Percentiles rank a stretch among this genome's conserved stretches.
Evolutionary conservation across 2,888 invertebrate species (phyloP).

Genomic region (Melangyna quadrimaculata): DNA sequence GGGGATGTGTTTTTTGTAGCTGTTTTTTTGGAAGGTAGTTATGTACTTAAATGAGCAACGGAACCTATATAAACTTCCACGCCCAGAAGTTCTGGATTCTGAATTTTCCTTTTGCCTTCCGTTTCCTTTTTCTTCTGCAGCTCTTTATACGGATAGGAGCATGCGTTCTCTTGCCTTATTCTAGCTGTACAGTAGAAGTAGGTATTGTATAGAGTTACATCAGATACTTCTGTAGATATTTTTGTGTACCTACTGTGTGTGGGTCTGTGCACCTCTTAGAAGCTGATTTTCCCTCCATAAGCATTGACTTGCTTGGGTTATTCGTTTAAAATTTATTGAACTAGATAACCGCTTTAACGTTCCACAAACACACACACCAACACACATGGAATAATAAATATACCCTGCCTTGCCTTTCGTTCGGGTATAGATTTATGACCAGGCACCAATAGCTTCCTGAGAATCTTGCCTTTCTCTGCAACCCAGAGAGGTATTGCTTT

Average conservation of each 20-base stretch:
- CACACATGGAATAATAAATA: slow-evolving; percentile 51
- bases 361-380: slow-evolving; percentile 26
- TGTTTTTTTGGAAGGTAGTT: background rate
- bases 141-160: slow-evolving; percentile 50
- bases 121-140: slow-evolving; percentile 52
- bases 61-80: slow-evolving; percentile 70
- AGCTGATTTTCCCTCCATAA: slow-evolving; percentile 20
- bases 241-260: slow-evolving; percentile 31
- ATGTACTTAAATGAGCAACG: slow-evolving; percentile 33
- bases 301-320: slow-evolving; percentile 60
- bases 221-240: slow-evolving; percentile 33
- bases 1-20: slow-evolving; percentile 3
- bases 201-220: background rate
- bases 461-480: slow-evolving; percentile 45
- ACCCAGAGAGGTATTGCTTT: background rate
- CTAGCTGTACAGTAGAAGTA: no score
- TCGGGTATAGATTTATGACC: slow-evolving; percentile 60
- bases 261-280: slow-evolving; percentile 44
- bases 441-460: slow-evolving; percentile 63
- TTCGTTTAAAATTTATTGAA: slow-evolving; percentile 67
- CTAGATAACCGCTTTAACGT: slow-evolving; percentile 65
- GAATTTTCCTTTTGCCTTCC: slow-evolving; percentile 21
- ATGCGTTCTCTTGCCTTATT: slow-evolving; percentile 60
- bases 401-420: slow-evolving; percentile 50
- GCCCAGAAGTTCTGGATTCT: slow-evolving; percentile 51